These are phyloP conservation scores for Reticulitermes lucifugus DNA, from an alignment of 2,888 invertebrate genomes.

Conservation along the genomic window DNA sequence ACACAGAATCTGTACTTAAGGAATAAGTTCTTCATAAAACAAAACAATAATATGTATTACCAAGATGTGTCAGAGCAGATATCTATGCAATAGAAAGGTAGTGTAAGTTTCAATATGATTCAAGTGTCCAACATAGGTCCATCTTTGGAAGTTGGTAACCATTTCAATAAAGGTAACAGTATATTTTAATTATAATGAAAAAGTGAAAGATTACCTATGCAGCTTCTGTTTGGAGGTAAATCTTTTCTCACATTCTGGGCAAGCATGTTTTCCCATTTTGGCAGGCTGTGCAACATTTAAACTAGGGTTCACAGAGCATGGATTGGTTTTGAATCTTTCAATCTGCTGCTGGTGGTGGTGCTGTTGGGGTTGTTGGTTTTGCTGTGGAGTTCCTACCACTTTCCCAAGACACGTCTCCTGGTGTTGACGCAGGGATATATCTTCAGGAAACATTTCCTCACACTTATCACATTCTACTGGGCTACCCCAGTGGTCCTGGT, in stretches of 20 bases:
- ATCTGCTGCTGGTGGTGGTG: neutral
- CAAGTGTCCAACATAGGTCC: too few species aligned
- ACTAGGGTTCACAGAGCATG: neutral
- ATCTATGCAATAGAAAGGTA: too few species aligned
- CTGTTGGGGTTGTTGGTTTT: too few species aligned
- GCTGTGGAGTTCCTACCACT: neutral
- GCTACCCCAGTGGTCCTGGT: slow-evolving; percentile 76
- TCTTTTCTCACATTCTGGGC: slow-evolving; percentile 63
- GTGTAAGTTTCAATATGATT: too few species aligned
- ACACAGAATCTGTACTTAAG: too few species aligned
- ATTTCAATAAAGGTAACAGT: too few species aligned
- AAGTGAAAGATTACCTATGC: slow-evolving; percentile 63
- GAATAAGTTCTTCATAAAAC: too few species aligned
- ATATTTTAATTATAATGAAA: neutral
- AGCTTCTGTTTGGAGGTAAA: slow-evolving; percentile 66
- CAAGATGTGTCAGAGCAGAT: too few species aligned
- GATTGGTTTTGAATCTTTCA: neutral
- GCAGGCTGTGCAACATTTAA: neutral
- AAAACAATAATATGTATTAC: too few species aligned
- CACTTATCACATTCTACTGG: slow-evolving; percentile 84
- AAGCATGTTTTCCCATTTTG: slow-evolving; percentile 63
- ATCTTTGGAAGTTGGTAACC: too few species aligned
- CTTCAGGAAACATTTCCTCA: slow-evolving; percentile 79
- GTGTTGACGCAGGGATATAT: slow-evolving; percentile 73
- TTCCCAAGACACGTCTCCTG: slow-evolving; percentile 58